Evolutionary conservation across 2,113 vertebrate species (phyloP).

Genomic region (Lamprologus callipterus): DNA sequence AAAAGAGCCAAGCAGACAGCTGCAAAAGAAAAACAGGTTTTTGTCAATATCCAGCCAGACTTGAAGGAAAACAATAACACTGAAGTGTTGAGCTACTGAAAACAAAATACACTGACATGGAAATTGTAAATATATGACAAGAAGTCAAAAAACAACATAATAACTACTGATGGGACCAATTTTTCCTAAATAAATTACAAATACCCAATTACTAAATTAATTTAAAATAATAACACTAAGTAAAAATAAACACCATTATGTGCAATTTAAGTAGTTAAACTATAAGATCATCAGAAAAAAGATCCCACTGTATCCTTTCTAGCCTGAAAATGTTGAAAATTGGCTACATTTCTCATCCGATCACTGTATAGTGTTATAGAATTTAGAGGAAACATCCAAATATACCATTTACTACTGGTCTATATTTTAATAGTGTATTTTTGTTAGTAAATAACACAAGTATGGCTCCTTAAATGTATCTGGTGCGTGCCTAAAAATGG

Average conservation of each 20-base stretch:
- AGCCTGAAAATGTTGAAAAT: background rate
- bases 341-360: background rate
- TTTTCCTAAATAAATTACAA: background rate
- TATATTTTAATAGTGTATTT: background rate
- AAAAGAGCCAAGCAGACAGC: background rate
- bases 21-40: background rate
- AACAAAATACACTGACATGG: background rate
- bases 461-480: background rate
- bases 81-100: background rate
- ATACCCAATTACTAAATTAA: background rate
- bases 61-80: background rate
- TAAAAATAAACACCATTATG: background rate
- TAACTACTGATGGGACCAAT: no score
- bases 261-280: background rate
- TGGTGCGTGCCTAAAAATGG: background rate
- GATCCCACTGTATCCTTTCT: background rate
- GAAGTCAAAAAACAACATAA: background rate
- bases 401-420: background rate
- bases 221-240: background rate
- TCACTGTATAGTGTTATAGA: background rate
- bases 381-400: background rate
- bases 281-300: background rate
- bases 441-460: background rate
- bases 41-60: background rate
- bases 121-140: background rate